Base-by-base conservation (phyloP, 2,113 vertebrate genomes). In the Triplophysa siluroides region DNA sequence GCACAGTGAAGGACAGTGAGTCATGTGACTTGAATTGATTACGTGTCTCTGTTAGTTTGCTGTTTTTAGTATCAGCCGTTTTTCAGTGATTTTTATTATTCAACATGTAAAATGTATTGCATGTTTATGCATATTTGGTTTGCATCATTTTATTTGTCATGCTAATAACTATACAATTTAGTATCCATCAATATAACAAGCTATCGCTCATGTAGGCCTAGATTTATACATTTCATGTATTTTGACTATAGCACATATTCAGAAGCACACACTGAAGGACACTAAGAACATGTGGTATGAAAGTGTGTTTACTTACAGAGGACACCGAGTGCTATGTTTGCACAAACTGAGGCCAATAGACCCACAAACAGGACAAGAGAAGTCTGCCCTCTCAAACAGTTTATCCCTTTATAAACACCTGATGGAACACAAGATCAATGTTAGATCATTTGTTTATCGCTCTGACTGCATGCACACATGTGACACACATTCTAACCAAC, bases 261-360 rank as follows among this genome's bases (percentile, higher is more conserved):
- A n/a, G 47, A 52, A 4, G 14, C 56, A 47, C 71, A 76, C 68
- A 47, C 52, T 76, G 71, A 71, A 26, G 56, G 24, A 43, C 74
- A 77, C 24, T 18, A 73, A 62, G 77, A 58, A 70, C 65, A 43
- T 43, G 75, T 50, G 16, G 60, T 52, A 71, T 33, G 58, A 54
- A 45, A 1, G 16, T 77, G 33, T 78, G 26, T 82, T 76, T 67
- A 86, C 88, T 89, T 61, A 88, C 88, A 79, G 73, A 90, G 84
- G 58, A 85, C 75, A 33, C 80, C 43, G 16, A 92, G 84, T 56
- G 65, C 65, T 23, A 86, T 84, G 83, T 85, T 86, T 78, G 78
- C 80, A 47, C 84, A 88, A 64, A 90, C 14, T 45, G 88, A 90
- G 83, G 85, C 78, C 86, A 90, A 84, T 70, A 91, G 88, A 78